Base-by-base conservation (phyloP, 2,888 invertebrate genomes). In the Caenorhabditis virilis region DNA sequence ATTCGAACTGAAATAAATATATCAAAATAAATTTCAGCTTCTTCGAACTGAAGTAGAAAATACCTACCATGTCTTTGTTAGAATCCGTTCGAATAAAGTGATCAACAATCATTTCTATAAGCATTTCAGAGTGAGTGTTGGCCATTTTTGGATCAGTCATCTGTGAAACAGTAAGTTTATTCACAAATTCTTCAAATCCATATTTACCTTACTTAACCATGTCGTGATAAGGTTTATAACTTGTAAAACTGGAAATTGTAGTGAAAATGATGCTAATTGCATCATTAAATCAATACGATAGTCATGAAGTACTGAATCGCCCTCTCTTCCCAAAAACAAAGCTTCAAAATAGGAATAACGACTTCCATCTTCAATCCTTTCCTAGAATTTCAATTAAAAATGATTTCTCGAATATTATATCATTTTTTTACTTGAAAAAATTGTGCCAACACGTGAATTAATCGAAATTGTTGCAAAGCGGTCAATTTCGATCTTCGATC, bases 251-350 rank as follows among this genome's bases (percentile, higher is more conserved):
- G 75, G 71, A 26, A 55, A 63, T 36, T 75, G 75, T 3, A 71
- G 48, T 1, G 71, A 49, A 23, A 68, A 72, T 2, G 69, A 67
- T 6, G 57, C 59, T 20, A 72, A 48, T 45, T 59, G 59, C 15
- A 47, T 47, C 22, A 72, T 36, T 1, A 69, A 26, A 13, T 53
- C 51, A 5, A 72, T 50, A 2, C 72, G 59, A 25, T 55, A 61
- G 15, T 67, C 62, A 39, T 72, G 72, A 6, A 69, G 51, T 4
- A 43, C 26, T 1, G 58, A 23, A 26, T 74, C 74, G 2, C 68
- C 72, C 26, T 69, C 50, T 35, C 72, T 47, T 2, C 70, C 74
- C 2, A 74, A 53, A 36, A 74, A 74, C 20, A 74, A 60, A n/a
- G 70, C 64, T 46, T 72, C 72, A 43, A 72, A 72, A 50, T 67